phyloP scores from a whole-genome alignment of 2,797 vertebrate species.

The Phoxinus dragarum region DNA sequence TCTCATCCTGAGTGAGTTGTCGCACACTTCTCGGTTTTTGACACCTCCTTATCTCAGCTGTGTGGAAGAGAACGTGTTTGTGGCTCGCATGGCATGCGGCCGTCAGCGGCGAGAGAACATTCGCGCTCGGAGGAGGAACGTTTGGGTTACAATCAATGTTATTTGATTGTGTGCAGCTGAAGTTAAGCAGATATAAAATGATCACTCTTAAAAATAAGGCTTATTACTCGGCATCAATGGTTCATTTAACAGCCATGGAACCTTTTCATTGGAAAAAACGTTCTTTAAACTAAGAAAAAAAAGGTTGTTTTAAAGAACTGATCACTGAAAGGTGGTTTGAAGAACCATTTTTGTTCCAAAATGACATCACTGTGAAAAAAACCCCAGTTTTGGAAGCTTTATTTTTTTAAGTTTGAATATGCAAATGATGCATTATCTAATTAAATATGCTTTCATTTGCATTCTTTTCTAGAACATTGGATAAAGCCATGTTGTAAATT shows the following conservation, averaged over 20 bases:
- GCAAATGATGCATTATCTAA: background rate
- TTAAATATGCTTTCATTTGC: background rate
- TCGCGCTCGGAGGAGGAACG: background rate
- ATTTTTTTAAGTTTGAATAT: background rate
- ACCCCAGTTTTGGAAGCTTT: background rate
- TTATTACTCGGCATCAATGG: background rate
- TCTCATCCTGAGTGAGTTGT: slow-evolving; percentile 79
- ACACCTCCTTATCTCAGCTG: slow-evolving; percentile 81
- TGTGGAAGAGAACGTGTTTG: slow-evolving; percentile 68
- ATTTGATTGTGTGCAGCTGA: too few species aligned
- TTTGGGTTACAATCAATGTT: background rate
- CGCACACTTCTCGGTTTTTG: slow-evolving; percentile 74
- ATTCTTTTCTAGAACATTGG: background rate
- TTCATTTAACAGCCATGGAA: background rate
- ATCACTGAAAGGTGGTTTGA: background rate
- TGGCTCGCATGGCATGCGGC: slow-evolving; percentile 78
- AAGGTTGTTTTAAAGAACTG: background rate
- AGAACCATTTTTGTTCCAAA: background rate
- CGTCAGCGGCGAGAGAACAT: slow-evolving; percentile 63
- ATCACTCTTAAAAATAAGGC: background rate
- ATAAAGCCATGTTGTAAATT: background rate
- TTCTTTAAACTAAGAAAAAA: background rate
- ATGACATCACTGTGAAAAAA: background rate
- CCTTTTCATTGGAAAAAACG: background rate
- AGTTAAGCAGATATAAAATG: background rate